Base-by-base conservation (phyloP, 2,888 invertebrate species). In the Thereva nobilitata region DNA sequence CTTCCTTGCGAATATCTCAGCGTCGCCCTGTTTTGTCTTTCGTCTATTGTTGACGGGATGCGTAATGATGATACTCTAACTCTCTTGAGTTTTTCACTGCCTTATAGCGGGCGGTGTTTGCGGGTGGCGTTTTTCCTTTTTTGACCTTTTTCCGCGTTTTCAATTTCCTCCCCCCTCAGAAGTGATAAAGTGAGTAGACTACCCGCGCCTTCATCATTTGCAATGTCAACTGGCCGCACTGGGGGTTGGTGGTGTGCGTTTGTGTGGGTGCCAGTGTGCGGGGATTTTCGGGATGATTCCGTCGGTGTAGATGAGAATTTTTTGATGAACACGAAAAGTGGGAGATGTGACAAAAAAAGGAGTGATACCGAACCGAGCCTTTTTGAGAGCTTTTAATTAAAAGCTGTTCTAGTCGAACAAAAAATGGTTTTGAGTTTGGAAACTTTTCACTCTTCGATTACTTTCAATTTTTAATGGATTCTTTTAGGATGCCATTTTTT, bases 1-100 rank as follows among this genome's bases (percentile, higher is more conserved):
- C 41, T 23, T 23, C 23, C 23, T 23, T 23, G 23, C 23, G 23
- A 23, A 23, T 23, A 23, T 23, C 23, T 23, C 52, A 64, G 44
- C 45, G 47, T 65, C 55, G 49, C 40, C 45, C 6, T 12, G 47
- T 47, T 65, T 65, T 65, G 64, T 65, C 54, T 47, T 65, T 45
- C 53, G 64, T 37, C 45, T 52, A 55, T 65, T 55, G 64, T 55
- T 47, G 64, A 55, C 54, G 64, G 45, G 64, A 65, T 65, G 64
- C 64, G 64, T 65, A 65, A 65, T 65, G 64, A 65, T 54, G 54
- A 54, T 54, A 55, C 40, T 65, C 23, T 23, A 23, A 23, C 23
- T 23, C 49, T 65, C 49, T 65, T 55, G 55, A 55, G 55, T 40
- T 38, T 40, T 65, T 41, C 37, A 34, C n/a, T 40, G 12, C 8